These are phyloP conservation scores for Tadarida brasiliensis DNA, from an alignment of 2,797 vertebrate species.

Conservation along the genomic window DNA sequence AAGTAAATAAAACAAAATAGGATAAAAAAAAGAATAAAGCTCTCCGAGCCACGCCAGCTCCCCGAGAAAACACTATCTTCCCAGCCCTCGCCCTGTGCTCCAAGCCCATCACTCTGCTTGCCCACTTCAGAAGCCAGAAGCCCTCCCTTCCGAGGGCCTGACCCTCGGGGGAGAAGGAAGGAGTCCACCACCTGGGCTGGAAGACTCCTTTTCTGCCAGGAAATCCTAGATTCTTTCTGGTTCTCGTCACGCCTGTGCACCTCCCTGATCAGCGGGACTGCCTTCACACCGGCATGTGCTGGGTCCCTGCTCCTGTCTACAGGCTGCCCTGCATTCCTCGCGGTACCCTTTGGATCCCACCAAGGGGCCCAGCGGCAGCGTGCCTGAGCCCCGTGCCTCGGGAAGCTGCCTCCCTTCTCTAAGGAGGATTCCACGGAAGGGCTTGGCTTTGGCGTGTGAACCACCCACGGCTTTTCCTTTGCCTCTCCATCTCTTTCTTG, in stretches of 20 bases:
- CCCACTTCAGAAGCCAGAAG: conserved; percentile 6
- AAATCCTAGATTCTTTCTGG: not conserved
- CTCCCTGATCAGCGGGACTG: not conserved
- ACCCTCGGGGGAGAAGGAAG: not conserved
- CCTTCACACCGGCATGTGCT: not conserved
- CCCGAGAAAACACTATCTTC: not conserved
- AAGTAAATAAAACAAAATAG: conserved; percentile 15
- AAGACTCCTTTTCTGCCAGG: not conserved
- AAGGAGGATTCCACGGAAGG: not conserved
- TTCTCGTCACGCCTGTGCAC: not conserved
- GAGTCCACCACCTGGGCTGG: not conserved
- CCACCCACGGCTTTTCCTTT: not conserved
- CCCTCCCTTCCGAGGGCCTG: not conserved
- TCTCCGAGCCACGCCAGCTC: not conserved
- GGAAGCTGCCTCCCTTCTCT: not conserved
- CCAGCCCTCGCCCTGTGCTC: not conserved
- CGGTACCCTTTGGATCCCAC: not conserved
- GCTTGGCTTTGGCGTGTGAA: not conserved
- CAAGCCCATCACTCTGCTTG: not conserved
- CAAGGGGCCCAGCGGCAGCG: not conserved
- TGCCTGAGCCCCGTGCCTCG: not conserved
- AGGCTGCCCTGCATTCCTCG: not conserved
- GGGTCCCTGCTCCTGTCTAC: not conserved
- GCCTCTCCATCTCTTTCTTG: not conserved
- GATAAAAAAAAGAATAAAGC: not conserved